Conservation (phyloP, 2,113 vertebrate species). For the Melierax canorus region DNA sequence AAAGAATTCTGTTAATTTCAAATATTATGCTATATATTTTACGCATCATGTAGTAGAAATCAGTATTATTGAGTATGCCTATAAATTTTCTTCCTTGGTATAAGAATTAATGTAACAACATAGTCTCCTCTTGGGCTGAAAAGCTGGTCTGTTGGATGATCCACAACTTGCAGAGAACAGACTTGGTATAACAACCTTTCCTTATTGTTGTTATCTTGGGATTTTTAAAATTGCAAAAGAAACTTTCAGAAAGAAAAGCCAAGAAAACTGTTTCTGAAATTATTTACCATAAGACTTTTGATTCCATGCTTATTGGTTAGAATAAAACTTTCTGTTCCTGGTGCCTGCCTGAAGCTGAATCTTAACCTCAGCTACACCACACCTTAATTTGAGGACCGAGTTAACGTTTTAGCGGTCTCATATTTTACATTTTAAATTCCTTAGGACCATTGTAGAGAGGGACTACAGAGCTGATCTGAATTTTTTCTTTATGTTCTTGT, state of each 20-base stretch:
- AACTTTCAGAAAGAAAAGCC: not conserved
- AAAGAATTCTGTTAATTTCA: not conserved
- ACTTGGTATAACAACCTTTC: not conserved
- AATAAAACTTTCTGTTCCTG: not conserved
- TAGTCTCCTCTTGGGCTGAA: not conserved
- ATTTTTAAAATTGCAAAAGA: not conserved
- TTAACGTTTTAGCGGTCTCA: not conserved
- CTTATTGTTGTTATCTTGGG: not conserved
- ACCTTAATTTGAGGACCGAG: not conserved
- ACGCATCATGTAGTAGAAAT: not conserved
- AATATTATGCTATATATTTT: not conserved
- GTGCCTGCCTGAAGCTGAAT: not conserved
- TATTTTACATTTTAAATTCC: not conserved
- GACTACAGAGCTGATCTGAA: not conserved
- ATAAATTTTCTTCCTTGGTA: not conserved
- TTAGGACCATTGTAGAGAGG: not conserved
- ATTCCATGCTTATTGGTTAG: not conserved
- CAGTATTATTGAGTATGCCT: not conserved
- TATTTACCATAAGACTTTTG: not conserved
- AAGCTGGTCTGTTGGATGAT: not conserved
- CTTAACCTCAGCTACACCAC: not conserved
- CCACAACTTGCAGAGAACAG: not conserved
- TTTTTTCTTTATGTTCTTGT: not conserved
- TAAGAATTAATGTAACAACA: not conserved
- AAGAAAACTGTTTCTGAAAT: not conserved